These are phyloP conservation scores for Gadus macrocephalus DNA, from an alignment of 2,113 vertebrate species.

Conservation along the genomic window DNA sequence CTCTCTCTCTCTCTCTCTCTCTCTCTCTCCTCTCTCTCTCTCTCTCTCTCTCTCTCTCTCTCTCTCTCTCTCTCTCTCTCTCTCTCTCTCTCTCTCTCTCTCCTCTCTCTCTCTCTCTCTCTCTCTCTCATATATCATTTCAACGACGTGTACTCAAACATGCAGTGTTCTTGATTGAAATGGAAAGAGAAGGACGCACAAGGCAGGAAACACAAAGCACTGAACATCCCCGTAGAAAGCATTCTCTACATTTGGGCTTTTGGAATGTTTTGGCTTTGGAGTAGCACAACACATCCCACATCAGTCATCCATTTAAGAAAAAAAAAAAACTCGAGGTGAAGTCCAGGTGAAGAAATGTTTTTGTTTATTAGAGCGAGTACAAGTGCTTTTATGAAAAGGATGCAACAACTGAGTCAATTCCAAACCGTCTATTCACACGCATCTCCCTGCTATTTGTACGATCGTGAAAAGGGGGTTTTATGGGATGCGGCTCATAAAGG, in stretches of 20 bases:
- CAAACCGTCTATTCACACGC: constrained; percentile 16
- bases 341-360: constrained; percentile 20
- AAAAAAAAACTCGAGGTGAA: constrained; percentile 19
- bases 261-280: too few species aligned
- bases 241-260: not conserved
- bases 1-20: not conserved
- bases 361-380: constrained; percentile 29
- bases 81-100: constrained; percentile 44
- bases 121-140: constrained; percentile 66
- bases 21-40: constrained; percentile 19
- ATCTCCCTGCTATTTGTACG: constrained; percentile 26
- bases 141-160: constrained; percentile 78
- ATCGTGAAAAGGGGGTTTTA: constrained; percentile 10
- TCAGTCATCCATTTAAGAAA: too few species aligned
- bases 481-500: constrained; percentile 23
- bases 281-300: too few species aligned
- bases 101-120: constrained; percentile 25
- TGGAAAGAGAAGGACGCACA: constrained; percentile 47
- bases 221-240: not conserved
- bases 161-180: constrained; percentile 63
- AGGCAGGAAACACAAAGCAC: constrained; percentile 50
- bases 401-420: constrained; percentile 3
- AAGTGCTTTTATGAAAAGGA: constrained; percentile 32
- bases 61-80: constrained; percentile 30
- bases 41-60: constrained; percentile 28